Evolutionary conservation across 2,797 vertebrate species (phyloP).

Genomic region (Tenualosa ilisha): DNA sequence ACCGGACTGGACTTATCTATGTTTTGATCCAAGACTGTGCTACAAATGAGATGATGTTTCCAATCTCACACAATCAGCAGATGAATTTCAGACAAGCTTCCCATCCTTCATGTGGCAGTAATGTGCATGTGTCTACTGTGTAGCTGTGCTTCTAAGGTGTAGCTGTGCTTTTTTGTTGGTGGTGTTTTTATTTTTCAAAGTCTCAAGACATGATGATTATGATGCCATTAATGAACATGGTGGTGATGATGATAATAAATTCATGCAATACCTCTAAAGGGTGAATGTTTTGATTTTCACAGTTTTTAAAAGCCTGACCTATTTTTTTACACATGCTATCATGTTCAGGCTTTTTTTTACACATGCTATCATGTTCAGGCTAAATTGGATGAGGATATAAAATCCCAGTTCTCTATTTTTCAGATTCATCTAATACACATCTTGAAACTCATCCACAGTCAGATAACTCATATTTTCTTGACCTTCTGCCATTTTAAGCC

Average conservation of each 20-base stretch:
- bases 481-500: background rate
- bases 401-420: background rate
- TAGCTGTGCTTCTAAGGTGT: conserved; percentile 65
- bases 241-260: conserved; percentile 69
- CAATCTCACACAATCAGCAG: background rate
- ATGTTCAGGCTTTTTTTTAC: background rate
- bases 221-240: conserved; percentile 24
- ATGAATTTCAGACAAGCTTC: background rate
- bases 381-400: background rate
- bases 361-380: too few relatives aligned
- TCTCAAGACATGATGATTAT: conserved; percentile 51
- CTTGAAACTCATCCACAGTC: background rate
- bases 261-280: conserved; percentile 58
- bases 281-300: background rate
- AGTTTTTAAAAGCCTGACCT: background rate
- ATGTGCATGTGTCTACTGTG: conserved; percentile 69
- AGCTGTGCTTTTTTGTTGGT: conserved; percentile 53
- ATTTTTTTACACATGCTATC: background rate
- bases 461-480: background rate
- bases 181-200: conserved; percentile 45
- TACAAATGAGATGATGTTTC: background rate
- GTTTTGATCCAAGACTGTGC: background rate
- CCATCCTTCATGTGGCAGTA: conserved; percentile 52
- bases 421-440: background rate
- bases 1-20: background rate